Evolutionary conservation across 1,140 invertebrate genomes (phyloP), one percentile per base, ranked within the genome.

Genomic region (Aphaenogaster ashmeadi): DNA sequence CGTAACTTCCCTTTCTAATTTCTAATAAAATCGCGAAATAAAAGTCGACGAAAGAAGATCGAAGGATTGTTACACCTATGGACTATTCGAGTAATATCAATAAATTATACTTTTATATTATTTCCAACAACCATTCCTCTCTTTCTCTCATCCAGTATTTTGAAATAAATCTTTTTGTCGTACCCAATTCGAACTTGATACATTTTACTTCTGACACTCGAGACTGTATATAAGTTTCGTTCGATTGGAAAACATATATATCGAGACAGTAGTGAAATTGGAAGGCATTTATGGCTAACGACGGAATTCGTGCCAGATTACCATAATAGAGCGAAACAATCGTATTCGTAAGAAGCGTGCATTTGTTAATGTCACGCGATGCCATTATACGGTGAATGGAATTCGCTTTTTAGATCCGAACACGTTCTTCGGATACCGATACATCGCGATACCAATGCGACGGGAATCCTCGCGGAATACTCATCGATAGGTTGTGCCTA

Each of bases 401-500:
- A 72, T 74, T 58, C 13, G 36, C 11, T 74, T 56, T 62, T 74
- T 36, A 58, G 7, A 74, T 36, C 6, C 15, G 52, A 6, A 15
- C 27, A 44, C 38, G 64, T 72, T 44, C 27, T 47, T 47, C 27
- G 38, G 7, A 83, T 74, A 27, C 8, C 38, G 64, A 33, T 15
- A 36, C 36, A 69, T 33, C 44, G 78, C 36, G 36, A 69, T 69
- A 58, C 11, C 13, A 54, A 56, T 38, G 56, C 44, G 41, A 52
- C 41, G 18, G 54, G 11, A 36, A 58, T 47, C 18, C 36, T 83
- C 9, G 21, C 21, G 13, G n/a, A 72, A 47, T 79, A 79, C 18
- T 78, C 41, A 58, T 86, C n/a, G 13, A 50, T 80, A 38, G 33
- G 13, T 60, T 71, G 78, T 83, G 78, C 52, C 56, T 83, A 72